Evolutionary conservation across 2,113 vertebrate genomes (phyloP).

Genomic region (Notarius lentiginosus): DNA sequence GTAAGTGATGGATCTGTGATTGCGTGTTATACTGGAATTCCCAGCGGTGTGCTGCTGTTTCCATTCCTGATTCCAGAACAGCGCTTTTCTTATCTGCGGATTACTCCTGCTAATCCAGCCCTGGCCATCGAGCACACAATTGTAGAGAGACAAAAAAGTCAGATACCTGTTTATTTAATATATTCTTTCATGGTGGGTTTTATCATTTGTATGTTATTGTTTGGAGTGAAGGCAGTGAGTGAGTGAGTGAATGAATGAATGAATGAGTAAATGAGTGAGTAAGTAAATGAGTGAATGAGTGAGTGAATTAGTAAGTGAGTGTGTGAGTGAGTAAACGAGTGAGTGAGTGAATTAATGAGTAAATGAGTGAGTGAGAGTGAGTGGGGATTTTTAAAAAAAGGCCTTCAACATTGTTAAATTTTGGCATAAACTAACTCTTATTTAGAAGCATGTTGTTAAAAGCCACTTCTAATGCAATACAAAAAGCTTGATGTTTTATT

Average conservation of each 20-base stretch:
- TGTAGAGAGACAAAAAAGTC: background rate
- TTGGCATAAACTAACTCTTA: background rate
- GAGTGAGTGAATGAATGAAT: no score
- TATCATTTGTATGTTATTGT: background rate
- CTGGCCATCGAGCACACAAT: background rate
- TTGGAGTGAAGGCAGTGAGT: no score
- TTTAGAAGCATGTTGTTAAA: no score
- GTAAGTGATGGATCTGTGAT: background rate
- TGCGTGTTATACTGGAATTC: background rate
- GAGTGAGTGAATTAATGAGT: background rate
- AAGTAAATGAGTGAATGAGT: background rate
- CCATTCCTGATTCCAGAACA: conserved; percentile 36
- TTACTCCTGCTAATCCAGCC: background rate
- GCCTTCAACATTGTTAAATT: background rate
- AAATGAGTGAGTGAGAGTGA: background rate
- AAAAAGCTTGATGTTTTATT: no score
- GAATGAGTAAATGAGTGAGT: no score
- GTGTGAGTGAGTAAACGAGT: background rate
- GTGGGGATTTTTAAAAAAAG: background rate
- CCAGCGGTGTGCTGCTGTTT: background rate
- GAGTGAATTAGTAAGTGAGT: background rate
- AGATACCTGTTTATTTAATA: background rate
- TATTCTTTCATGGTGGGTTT: background rate
- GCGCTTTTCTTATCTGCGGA: background rate
- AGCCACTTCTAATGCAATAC: no score